Evolutionary conservation across 2,113 vertebrate species (phyloP), one percentile per base, ranked within the genome.

Genomic region (Sebastes fasciatus): DNA sequence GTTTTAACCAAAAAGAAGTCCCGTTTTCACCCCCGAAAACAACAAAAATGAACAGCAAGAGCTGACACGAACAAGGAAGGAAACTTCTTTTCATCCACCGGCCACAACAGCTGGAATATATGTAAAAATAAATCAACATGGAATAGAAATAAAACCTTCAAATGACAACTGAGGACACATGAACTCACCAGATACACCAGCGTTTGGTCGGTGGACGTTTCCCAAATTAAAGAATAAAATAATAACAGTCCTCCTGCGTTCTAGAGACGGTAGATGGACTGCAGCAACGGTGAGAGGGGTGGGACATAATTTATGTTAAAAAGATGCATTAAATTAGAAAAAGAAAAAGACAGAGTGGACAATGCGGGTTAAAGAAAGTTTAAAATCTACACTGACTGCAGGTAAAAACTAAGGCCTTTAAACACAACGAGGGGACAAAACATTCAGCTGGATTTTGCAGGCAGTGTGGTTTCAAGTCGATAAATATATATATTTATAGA

Each of bases 391-490:
- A 14, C 43, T 0, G 48, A 19, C 43, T 23, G 64, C 61, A 54
- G 70, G 90, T 87, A 89, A 90, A 93, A 94, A 94, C 93, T 82
- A 92, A 90, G 89, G 93, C 86, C 89, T 65, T 69, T 5, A 78
- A 89, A 94, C 87, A 87, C 73, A 91, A 89, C 74, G 76, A 84
- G 90, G 78, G 26, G 65, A 76, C 64, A 12, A 19, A 94, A 95
- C 89, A 87, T 93, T 94, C 91, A 91, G 89, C 83, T 78, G 93
- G 94, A 95, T 94, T 96, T 95, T 93, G 96, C 95, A 94, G 94
- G 95, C 93, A 94, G 96, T 96, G 95, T 95, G 97, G 95, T 73
- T 93, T 93, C 94, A 94, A 95, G 94, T 95, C 79, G 88, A 91
- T 92, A 91, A 89, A 92, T 90, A 86, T 77, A 90, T 62, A 74